Percentiles rank a stretch among this genome's conserved stretches.
Conservation (phyloP, 1,140 invertebrate genomes). For the Drosophila rufa region DNA sequence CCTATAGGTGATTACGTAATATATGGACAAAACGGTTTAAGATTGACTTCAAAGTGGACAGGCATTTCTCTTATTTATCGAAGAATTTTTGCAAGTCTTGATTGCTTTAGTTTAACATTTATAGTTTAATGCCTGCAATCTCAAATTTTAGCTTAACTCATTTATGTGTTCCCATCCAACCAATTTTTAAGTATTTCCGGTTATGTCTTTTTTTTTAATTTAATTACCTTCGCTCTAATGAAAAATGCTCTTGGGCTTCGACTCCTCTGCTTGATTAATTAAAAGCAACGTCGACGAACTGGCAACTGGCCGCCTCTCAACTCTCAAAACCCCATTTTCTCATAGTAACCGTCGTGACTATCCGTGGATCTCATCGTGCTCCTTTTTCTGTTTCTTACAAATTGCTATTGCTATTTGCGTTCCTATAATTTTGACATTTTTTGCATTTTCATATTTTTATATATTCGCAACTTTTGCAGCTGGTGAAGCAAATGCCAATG, state of each 20-base stretch:
- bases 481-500: slow-evolving; percentile 59
- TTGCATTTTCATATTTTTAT: background rate
- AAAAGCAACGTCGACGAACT: slow-evolving; percentile 17
- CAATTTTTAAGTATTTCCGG: too few relatives aligned
- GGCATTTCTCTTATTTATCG: too few relatives aligned
- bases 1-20: too few relatives aligned
- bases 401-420: background rate
- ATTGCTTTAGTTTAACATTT: too few relatives aligned
- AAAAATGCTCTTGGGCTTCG: slow-evolving; percentile 28
- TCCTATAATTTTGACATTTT: background rate
- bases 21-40: too few relatives aligned
- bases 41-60: too few relatives aligned
- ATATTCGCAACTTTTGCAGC: slow-evolving; percentile 18
- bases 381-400: background rate
- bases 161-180: too few relatives aligned
- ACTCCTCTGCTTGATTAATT: slow-evolving; percentile 42
- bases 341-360: slow-evolving; percentile 3
- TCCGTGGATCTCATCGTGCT: background rate
- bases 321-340: background rate
- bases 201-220: too few relatives aligned
- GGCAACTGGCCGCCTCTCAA: background rate
- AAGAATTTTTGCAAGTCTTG: too few relatives aligned
- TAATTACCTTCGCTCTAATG: slow-evolving; percentile 25
- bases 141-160: too few relatives aligned
- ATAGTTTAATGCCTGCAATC: too few relatives aligned